Base-by-base conservation (phyloP, 2,113 vertebrate species). In the Eleginops maclovinus region DNA sequence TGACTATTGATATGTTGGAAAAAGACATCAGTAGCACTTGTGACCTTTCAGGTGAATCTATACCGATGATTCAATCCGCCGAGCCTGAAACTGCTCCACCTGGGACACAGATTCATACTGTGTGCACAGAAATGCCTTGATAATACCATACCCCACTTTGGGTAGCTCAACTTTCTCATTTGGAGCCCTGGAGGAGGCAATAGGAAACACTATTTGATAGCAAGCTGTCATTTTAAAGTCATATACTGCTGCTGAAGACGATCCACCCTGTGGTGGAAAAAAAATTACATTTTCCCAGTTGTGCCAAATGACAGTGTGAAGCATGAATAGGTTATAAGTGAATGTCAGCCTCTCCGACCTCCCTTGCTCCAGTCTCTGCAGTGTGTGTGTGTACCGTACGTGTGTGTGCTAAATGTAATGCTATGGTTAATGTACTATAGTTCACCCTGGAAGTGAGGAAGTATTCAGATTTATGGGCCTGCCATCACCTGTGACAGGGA, bases 281-380 rank as follows among this genome's bases (percentile, higher is more conserved):
- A 76, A 85, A 36, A 76, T 47, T 75, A 85, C 79, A 87, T 84
- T 69, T 75, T 73, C 79, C 83, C 85, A 89, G 80, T 85, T 89
- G 83, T 82, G 75, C 71, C 2, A 11, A 75, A 75, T 79, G 83
- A 77, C 74, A 1, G 85, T 9, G 47, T 79, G 82, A 89, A 77
- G 72, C 74, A 92, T 92, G 89, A 93, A 92, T 92, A 88, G 91
- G 80, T 92, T 78, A 93, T 90, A 84, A 82, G 82, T 56, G 22
- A 83, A 85, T 85, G 85, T 78, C 88, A 84, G 77, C 59, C 78
- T 85, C 82, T 41, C 22, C 40, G 26, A 72, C 82, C 62, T 81
- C 86, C 69, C 28, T 21, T 64, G 56, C 73, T 73, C 54, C 69
- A 12, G 4, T 41, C 79, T 59, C 85, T 36, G 64, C 63, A 12